A percentile compares a stretch with the other conserved stretches of the same genome.
These are phyloP conservation scores for Alloscopus bannaensis DNA, from an alignment of 2,888 invertebrate species.

Conservation along the genomic window DNA sequence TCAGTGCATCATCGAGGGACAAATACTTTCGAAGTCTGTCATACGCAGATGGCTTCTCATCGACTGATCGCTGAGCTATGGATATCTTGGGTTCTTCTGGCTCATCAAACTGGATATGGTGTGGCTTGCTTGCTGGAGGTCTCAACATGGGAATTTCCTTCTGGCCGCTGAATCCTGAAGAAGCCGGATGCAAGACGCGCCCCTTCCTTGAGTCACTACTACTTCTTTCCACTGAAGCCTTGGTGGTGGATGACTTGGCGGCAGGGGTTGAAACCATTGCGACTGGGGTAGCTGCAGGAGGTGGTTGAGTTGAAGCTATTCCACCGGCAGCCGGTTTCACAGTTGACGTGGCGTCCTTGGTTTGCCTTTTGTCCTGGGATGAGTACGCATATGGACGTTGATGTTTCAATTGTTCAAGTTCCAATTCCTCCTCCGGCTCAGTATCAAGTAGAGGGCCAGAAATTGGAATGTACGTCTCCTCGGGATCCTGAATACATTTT, in stretches of 20 bases:
- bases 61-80: slow-evolving; percentile 66
- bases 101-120: slow-evolving; percentile 35
- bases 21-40: slow-evolving; percentile 71
- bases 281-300: slow-evolving; percentile 12
- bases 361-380: slow-evolving; percentile 13
- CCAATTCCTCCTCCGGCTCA: slow-evolving; percentile 68
- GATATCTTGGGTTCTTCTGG: slow-evolving; percentile 63
- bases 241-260: neutral
- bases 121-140: slow-evolving; percentile 66
- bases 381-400: slow-evolving; percentile 37
- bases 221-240: neutral
- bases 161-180: slow-evolving; percentile 56
- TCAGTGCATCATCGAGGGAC: slow-evolving; percentile 71
- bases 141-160: slow-evolving; percentile 71
- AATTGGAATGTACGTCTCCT: slow-evolving; percentile 23
- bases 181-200: slow-evolving; percentile 6
- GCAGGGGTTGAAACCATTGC: slow-evolving; percentile 14
- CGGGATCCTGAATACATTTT: slow-evolving; percentile 16
- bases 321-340: slow-evolving; percentile 7
- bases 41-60: slow-evolving; percentile 72
- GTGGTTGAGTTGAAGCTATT: slow-evolving; percentile 8
- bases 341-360: slow-evolving; percentile 18
- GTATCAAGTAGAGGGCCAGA: slow-evolving; percentile 38
- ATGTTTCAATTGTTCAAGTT: slow-evolving; percentile 68
- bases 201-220: slow-evolving; percentile 2